These are phyloP conservation scores for Yoshiicerus persimilis DNA, from an alignment of 1,140 invertebrate species.

Conservation along the genomic window DNA sequence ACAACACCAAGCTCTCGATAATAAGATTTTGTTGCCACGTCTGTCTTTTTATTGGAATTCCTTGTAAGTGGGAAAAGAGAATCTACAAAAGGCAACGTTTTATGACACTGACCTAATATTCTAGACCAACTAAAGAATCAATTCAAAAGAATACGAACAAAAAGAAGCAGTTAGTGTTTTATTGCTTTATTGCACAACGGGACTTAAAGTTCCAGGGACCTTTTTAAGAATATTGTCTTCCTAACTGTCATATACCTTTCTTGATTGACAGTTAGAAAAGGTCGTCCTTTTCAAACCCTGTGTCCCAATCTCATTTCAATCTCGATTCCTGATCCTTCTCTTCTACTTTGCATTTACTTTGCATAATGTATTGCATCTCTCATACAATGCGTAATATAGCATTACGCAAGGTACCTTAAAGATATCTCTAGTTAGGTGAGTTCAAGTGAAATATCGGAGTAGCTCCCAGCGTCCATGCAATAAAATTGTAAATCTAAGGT, in stretches of 20 bases:
- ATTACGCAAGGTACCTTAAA: not conserved
- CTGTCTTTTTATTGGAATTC: not conserved
- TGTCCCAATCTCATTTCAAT: not conserved
- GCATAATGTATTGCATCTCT: not conserved
- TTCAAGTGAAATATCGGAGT: not conserved
- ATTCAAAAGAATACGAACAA: constrained; percentile 8
- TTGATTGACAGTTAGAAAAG: not conserved
- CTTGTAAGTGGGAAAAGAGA: not conserved
- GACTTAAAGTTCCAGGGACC: not conserved
- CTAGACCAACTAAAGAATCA: not conserved
- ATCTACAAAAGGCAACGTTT: not conserved
- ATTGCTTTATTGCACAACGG: constrained; percentile 39
- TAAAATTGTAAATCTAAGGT: not conserved
- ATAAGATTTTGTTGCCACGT: not conserved
- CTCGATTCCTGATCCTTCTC: not conserved
- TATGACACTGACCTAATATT: constrained; percentile 34
- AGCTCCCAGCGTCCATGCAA: not conserved
- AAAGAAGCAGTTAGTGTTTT: constrained; percentile 35
- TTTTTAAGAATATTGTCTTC: not conserved
- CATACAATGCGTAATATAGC: not conserved
- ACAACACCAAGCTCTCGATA: not conserved
- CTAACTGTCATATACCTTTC: not conserved
- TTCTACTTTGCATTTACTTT: not conserved
- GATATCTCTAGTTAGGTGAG: too few species aligned
- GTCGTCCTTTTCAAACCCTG: not conserved